phyloP scores from a whole-genome alignment of 2,113 vertebrate genomes.

The Brevimyrus niger region DNA sequence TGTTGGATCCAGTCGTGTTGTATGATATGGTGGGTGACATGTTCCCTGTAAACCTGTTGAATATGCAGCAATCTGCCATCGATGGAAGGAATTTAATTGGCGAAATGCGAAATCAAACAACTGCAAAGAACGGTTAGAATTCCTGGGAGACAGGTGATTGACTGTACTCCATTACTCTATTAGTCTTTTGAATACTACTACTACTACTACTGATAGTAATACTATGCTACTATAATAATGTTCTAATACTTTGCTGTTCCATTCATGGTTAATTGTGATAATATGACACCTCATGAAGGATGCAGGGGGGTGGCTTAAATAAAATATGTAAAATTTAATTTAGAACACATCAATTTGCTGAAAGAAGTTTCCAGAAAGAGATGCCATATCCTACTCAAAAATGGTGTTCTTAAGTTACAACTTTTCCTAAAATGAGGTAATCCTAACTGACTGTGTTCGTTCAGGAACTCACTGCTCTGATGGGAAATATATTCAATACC shows the following conservation, averaged over 20 bases:
- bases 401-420: neutral
- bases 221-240: no score
- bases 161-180: neutral
- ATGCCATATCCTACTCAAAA: neutral
- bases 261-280: neutral
- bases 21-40: neutral
- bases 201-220: neutral
- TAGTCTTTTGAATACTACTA: neutral
- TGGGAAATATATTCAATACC: neutral
- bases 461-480: neutral
- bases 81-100: slow-evolving; percentile 10
- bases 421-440: neutral
- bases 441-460: neutral
- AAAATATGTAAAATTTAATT: neutral
- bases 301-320: neutral
- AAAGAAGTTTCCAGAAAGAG: neutral
- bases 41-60: slow-evolving; percentile 18
- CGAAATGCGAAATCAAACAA: slow-evolving; percentile 4
- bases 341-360: neutral
- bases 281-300: neutral
- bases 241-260: neutral
- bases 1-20: slow-evolving; percentile 9
- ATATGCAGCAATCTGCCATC: slow-evolving; percentile 7
- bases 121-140: neutral
- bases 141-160: neutral